A percentile compares a stretch with the other conserved stretches of the same genome.
phyloP scores from a whole-genome alignment of 2,888 invertebrate species.

The Yponomeuta evonymella region DNA sequence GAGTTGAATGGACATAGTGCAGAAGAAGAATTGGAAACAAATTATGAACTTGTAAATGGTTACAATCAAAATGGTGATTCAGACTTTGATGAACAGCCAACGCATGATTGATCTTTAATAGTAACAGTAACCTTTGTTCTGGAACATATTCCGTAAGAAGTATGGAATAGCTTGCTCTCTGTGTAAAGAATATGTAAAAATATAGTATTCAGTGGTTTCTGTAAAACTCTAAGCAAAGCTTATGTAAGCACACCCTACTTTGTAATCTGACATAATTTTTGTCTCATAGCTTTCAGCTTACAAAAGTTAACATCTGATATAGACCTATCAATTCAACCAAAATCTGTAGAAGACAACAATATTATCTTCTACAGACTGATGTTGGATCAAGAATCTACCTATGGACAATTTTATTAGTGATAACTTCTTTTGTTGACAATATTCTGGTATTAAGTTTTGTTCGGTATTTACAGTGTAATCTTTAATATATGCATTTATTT shows the following conservation, averaged over 20 bases:
- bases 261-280: neutral
- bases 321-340: too few relatives aligned
- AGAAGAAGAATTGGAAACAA: slow-evolving; percentile 17
- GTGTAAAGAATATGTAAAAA: neutral
- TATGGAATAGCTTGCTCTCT: neutral
- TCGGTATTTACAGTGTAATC: neutral
- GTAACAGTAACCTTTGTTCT: neutral
- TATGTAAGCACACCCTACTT: neutral
- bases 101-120: neutral
- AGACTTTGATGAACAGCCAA: slow-evolving; percentile 17
- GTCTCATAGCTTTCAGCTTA: too few relatives aligned
- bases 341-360: too few relatives aligned
- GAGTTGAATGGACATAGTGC: slow-evolving; percentile 32
- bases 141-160: neutral
- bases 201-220: neutral
- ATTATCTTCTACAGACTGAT: too few relatives aligned
- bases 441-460: too few relatives aligned
- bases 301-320: too few relatives aligned
- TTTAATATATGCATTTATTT: neutral
- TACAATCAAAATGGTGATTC: slow-evolving; percentile 40
- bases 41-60: slow-evolving; percentile 54
- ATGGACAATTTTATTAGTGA: too few relatives aligned
- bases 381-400: too few relatives aligned
- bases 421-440: too few relatives aligned
- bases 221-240: neutral